Evolutionary conservation across 1,140 invertebrate species (phyloP).

Genomic region (Pogonomyrmex californicus): DNA sequence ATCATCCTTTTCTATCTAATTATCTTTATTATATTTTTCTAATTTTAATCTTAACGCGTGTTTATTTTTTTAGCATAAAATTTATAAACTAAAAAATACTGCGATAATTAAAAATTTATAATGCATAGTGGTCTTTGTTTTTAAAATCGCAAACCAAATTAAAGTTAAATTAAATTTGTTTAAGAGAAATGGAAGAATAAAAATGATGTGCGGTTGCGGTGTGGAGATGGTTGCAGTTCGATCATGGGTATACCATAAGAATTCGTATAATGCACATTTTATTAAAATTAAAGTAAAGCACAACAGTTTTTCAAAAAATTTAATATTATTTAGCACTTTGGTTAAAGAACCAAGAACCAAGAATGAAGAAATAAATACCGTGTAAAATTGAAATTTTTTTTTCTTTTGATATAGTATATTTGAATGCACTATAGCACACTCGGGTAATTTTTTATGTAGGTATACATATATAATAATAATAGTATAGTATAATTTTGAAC

Average conservation of each 20-base stretch:
- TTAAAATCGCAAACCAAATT: slow-evolving; percentile 11
- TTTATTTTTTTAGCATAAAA: neutral
- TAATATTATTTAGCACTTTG: neutral
- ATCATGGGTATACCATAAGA: neutral
- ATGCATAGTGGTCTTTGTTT: neutral
- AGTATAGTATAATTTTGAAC: slow-evolving; percentile 1
- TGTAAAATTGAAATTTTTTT: neutral
- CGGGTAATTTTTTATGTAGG: neutral
- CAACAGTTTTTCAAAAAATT: neutral
- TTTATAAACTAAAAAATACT: neutral
- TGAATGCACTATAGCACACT: neutral
- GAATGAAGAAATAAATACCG: neutral
- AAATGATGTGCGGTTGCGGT: neutral
- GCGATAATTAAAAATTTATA: neutral
- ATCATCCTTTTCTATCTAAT: neutral
- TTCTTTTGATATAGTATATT: neutral
- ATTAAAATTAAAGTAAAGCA: slow-evolving; percentile 4
- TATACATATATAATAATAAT: neutral
- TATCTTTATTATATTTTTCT: neutral
- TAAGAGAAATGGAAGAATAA: neutral
- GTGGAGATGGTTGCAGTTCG: neutral
- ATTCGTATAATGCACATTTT: neutral
- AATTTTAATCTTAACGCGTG: neutral
- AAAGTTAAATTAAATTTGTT: neutral
- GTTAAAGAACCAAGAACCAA: neutral